phyloP scores from a whole-genome alignment of 2,888 invertebrate species.

The Eristalinus sepulchralis region DNA sequence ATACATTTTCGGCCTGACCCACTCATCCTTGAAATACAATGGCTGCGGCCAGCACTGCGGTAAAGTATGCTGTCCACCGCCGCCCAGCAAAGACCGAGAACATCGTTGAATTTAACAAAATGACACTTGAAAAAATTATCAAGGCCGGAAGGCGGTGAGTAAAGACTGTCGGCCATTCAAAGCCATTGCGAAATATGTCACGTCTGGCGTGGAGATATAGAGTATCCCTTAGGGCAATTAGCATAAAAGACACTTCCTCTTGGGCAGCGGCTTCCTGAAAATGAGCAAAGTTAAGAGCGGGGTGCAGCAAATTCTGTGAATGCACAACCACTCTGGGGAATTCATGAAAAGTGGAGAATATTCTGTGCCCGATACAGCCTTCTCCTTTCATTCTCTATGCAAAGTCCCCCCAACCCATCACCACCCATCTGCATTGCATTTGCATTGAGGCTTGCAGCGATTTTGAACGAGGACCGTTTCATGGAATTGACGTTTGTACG shows the following conservation, averaged over 20 bases:
- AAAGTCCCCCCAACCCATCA: too few species aligned
- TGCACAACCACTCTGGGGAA: too few species aligned
- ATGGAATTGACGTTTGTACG: neutral
- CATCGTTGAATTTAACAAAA: constrained; percentile 12
- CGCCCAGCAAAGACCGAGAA: neutral
- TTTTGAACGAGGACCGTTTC: neutral
- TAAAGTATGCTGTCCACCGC: neutral
- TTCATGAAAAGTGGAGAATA: neutral
- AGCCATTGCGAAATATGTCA: constrained; percentile 5
- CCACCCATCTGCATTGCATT: neutral
- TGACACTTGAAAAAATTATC: neutral
- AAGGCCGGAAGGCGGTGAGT: neutral
- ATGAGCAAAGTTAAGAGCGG: neutral
- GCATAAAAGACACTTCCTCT: constrained; percentile 13
- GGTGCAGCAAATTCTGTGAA: neutral
- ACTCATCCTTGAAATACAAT: neutral
- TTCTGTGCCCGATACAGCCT: neutral
- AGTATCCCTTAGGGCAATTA: constrained; percentile 21
- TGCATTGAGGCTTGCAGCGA: neutral
- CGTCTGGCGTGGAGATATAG: neutral
- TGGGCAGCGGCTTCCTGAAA: neutral
- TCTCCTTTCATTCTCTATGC: too few species aligned
- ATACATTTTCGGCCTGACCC: constrained; percentile 5
- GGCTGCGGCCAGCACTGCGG: neutral
- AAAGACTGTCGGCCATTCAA: neutral